Base-by-base conservation (phyloP, 2,888 invertebrate species). In the Ptychoptera albimana region DNA sequence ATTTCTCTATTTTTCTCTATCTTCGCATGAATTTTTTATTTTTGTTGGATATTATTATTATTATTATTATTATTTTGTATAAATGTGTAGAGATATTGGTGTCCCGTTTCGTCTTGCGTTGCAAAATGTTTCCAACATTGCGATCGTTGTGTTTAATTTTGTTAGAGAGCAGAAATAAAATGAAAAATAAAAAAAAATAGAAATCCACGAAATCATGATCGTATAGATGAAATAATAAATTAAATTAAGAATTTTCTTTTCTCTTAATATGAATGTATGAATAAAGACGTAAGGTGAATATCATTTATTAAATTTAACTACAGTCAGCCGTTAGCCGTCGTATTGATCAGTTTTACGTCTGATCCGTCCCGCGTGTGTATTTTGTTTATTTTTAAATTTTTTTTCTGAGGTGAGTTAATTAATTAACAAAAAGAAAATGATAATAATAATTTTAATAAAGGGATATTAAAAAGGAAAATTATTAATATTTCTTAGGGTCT, bases 241-340 rank as follows among this genome's bases (percentile, higher is more conserved):
- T 23, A 23, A 23, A 23, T 23, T 23, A 23, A 23, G 23, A 23
- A 5, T 23, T 23, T 23, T 23, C 23, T 23, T 23, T 23, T 23
- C 23, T 23, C 23, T 23, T 5, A 5, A 23, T 23, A 23, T 23
- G 23, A 23, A 23, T 23, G 23, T 23, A 23, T 23, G 23, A 23
- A 23, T 23, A 23, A 39, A 15, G 37, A 48, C 54, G 55, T 63
- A 62, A 61, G 54, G 52, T 47, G 49, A 54, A 53, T 53, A 54
- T 55, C 52, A 50, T 50, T 49, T 53, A 52, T 52, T 55, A 55
- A 60, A 61, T 62, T 23, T 23, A 23, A 23, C 23, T 23, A 23
- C 60, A 66, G 66, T 66, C 66, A 65, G 64, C 64, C 64, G 60
- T 64, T 59, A 62, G 60, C 63, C 60, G 66, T 64, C 66, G 66